These are phyloP conservation scores for Pachyrhynchus sulphureomaculatus DNA, from an alignment of 1,140 invertebrate species.

Conservation along the genomic window DNA sequence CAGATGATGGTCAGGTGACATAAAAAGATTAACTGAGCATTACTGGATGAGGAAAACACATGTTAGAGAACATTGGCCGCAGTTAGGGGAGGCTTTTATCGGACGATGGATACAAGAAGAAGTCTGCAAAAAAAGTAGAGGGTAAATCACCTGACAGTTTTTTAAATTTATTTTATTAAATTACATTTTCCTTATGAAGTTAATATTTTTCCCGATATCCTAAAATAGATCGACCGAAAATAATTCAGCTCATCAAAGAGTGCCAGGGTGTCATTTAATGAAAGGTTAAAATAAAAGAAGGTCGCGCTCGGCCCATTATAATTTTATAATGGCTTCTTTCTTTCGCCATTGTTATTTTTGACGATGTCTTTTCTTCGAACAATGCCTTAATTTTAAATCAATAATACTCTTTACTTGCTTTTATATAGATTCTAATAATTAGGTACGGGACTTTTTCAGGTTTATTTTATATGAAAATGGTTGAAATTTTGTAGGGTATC, in stretches of 20 bases:
- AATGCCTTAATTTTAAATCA: conserved; percentile 38
- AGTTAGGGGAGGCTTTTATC: too few species aligned
- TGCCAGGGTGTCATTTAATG: conserved; percentile 28
- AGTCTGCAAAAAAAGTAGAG: too few species aligned
- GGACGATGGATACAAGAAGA: too few species aligned
- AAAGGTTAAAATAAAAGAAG: conserved; percentile 36
- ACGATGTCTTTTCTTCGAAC: conserved; percentile 28
- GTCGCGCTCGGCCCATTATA: conserved; percentile 29
- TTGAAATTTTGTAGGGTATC: too few species aligned
- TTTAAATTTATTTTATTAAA: too few species aligned
- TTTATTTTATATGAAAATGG: too few species aligned
- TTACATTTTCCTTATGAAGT: too few species aligned
- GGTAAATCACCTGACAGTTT: too few species aligned
- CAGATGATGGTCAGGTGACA: too few species aligned
- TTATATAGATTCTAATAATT: conserved; percentile 32
- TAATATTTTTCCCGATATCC: background rate
- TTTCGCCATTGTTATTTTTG: conserved; percentile 38
- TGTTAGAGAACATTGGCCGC: too few species aligned
- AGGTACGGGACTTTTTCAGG: background rate
- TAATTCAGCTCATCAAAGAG: conserved; percentile 14
- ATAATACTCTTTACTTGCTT: conserved; percentile 29
- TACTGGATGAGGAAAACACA: too few species aligned
- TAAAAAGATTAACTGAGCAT: too few species aligned
- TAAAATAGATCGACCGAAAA: conserved; percentile 10
- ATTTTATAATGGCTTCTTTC: conserved; percentile 36